phyloP scores from a whole-genome alignment of 2,113 vertebrate genomes.

The Megaleporinus macrocephalus region DNA sequence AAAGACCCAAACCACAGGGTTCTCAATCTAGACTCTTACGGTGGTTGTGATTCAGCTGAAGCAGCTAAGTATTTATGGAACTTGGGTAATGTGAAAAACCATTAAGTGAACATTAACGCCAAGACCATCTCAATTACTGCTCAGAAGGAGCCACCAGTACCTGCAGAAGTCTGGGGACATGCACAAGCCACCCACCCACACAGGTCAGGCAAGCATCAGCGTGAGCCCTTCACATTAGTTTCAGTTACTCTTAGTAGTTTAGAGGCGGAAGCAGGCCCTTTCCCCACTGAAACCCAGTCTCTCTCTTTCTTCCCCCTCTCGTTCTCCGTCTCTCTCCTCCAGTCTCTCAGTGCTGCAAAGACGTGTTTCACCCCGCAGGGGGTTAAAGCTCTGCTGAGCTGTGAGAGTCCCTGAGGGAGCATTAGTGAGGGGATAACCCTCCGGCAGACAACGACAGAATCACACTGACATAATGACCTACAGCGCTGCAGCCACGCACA shows the following conservation, averaged over 20 bases:
- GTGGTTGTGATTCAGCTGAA: not conserved
- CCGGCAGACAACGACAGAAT: conserved; percentile 12
- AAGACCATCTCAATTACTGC: conserved; percentile 60
- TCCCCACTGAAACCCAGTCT: not conserved
- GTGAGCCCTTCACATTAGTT: not conserved
- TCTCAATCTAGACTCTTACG: not conserved
- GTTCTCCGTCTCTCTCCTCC: not conserved
- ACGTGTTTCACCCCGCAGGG: not conserved
- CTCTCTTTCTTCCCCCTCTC: not conserved
- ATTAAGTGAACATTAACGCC: conserved; percentile 62
- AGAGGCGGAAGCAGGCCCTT: not conserved
- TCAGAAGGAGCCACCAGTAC: conserved; percentile 48
- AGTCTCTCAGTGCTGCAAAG: not conserved
- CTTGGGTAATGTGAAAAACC: conserved; percentile 44
- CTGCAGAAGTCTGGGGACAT: conserved; percentile 36
- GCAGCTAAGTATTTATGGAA: not conserved
- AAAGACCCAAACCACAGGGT: not conserved
- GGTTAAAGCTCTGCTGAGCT: conserved; percentile 28
- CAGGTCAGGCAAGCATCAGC: not conserved
- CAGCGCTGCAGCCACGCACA: not conserved
- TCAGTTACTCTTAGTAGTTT: not conserved
- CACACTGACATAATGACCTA: conserved; percentile 28
- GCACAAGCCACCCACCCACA: conserved; percentile 15
- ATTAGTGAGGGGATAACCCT: conserved; percentile 26
- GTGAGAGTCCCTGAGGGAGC: not conserved